These are phyloP conservation scores for Stomatorhinus ivindoensis DNA, from an alignment of 2,113 vertebrate species.

Conservation along the genomic window DNA sequence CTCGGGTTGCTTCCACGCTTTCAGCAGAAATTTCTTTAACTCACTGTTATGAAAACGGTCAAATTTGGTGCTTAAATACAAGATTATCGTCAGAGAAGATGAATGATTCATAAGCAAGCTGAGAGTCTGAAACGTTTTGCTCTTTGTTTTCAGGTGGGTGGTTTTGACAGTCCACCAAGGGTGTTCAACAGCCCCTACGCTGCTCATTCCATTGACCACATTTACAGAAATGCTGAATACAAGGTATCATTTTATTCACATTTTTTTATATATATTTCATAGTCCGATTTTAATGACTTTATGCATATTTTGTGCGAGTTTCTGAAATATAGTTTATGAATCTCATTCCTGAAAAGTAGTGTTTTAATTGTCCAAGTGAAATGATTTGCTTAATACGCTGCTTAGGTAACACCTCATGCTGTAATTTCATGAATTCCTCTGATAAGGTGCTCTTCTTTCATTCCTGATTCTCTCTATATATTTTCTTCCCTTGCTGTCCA, in stretches of 20 bases:
- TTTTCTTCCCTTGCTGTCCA: constrained; percentile 12
- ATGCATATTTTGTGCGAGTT: not conserved
- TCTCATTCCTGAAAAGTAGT: not conserved
- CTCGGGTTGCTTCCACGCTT: not conserved
- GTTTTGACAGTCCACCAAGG: constrained; percentile 45
- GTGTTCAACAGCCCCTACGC: constrained; percentile 64
- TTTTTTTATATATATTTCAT: not conserved
- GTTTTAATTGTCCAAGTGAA: not conserved
- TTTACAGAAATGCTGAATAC: constrained; percentile 50
- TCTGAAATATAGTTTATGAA: not conserved
- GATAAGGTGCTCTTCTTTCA: not conserved
- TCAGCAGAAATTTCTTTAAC: not conserved
- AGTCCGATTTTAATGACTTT: too few species aligned
- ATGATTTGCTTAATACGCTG: not conserved
- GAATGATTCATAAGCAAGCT: not conserved
- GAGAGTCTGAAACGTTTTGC: not conserved
- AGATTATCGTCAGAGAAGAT: not conserved
- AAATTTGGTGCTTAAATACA: not conserved
- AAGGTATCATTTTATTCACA: constrained; percentile 40
- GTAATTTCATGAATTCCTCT: not conserved
- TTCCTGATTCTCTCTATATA: not conserved
- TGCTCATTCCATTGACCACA: constrained; percentile 45
- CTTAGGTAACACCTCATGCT: not conserved
- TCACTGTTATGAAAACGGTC: not conserved
- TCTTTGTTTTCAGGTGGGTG: constrained; percentile 30